These are phyloP conservation scores for Chelonus formosanus DNA, from an alignment of 2,888 invertebrate species.

Conservation along the genomic window DNA sequence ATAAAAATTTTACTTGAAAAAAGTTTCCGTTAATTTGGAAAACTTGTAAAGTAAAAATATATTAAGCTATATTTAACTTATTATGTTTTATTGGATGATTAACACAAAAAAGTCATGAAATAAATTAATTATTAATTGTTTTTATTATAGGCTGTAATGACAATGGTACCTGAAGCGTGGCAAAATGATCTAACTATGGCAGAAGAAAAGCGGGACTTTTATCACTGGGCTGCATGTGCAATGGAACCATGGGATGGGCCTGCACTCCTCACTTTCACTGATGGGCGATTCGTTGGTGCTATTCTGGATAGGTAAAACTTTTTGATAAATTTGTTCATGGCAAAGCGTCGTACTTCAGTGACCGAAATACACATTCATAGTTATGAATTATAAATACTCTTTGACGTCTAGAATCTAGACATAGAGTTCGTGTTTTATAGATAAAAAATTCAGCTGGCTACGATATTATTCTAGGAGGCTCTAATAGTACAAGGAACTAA, in stretches of 20 bases:
- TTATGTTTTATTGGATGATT: too few relatives aligned
- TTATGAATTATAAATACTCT: constrained; percentile 5
- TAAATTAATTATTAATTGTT: too few relatives aligned
- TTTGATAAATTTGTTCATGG: constrained; percentile 11
- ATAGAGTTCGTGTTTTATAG: constrained; percentile 18
- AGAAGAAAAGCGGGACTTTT: constrained; percentile 91
- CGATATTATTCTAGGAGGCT: constrained; percentile 25
- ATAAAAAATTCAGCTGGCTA: constrained; percentile 21
- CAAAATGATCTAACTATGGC: constrained; percentile 95
- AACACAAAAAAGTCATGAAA: too few relatives aligned
- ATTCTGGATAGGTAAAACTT: constrained; percentile 72
- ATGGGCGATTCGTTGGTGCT: constrained; percentile 94
- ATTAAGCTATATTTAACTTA: too few relatives aligned
- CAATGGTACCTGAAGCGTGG: constrained; percentile 99
- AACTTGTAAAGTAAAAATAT: too few relatives aligned
- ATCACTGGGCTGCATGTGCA: constrained; percentile 95
- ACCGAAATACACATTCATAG: constrained; percentile 2
- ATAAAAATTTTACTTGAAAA: too few relatives aligned
- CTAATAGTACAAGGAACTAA: constrained; percentile 23
- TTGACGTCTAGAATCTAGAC: constrained; percentile 9
- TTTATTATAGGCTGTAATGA: constrained; percentile 85
- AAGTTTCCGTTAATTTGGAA: too few relatives aligned
- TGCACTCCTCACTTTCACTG: constrained; percentile 95
- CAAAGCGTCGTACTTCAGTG: neutral
- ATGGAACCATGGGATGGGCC: constrained; percentile 99